These are phyloP conservation scores for Camarhynchus parvulus DNA, from an alignment of 2,113 vertebrate genomes.

Conservation along the genomic window DNA sequence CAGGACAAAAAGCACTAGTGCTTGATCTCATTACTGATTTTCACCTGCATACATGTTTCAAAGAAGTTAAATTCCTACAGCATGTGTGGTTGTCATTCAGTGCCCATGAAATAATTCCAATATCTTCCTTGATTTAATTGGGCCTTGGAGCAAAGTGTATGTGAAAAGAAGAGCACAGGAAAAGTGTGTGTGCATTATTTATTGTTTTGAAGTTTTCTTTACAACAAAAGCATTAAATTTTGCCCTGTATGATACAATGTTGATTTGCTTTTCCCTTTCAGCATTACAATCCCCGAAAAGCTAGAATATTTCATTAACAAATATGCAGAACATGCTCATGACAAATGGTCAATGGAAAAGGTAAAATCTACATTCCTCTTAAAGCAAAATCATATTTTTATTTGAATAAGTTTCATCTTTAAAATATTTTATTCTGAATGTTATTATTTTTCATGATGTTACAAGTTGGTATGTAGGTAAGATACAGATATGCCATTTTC, in stretches of 20 bases:
- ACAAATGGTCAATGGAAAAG: conserved; percentile 97
- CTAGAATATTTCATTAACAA: conserved; percentile 92
- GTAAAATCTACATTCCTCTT: conserved; percentile 68
- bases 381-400: not conserved
- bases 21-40: not conserved
- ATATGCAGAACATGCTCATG: conserved; percentile 95
- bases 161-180: not conserved
- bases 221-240: not conserved
- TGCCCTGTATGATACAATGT: not conserved
- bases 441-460: not conserved
- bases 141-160: not conserved
- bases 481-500: not conserved
- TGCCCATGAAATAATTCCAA: not conserved
- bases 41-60: not conserved
- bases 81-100: not conserved
- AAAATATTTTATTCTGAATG: not conserved
- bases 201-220: not conserved
- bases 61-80: not conserved
- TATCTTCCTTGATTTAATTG: not conserved
- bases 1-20: not conserved
- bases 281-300: conserved; percentile 91
- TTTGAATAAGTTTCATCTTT: not conserved
- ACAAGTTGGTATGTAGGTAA: not conserved
- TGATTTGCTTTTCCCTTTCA: conserved; percentile 55
- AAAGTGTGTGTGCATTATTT: not conserved